Base-by-base conservation (phyloP, 2,888 invertebrate genomes). In the Chironomus riparius region DNA sequence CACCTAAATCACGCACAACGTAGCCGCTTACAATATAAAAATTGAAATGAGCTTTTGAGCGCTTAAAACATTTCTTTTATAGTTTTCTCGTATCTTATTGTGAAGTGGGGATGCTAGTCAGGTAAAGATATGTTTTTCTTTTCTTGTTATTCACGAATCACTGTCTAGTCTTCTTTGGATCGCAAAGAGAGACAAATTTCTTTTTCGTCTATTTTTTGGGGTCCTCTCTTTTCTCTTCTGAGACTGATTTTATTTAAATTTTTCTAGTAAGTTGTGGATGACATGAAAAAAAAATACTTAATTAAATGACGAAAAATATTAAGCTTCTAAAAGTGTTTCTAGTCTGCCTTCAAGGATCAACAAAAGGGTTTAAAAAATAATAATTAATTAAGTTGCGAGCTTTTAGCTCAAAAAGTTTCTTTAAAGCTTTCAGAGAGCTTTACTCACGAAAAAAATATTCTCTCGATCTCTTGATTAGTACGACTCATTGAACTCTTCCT, bases 61-160 rank as follows among this genome's bases (percentile, higher is more conserved):
- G 10, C 10, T 70, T 47, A 70, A 21, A 47, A 70, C 15, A 47
- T 70, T 70, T 70, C 70, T 70, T 70, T 70, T 70, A 70, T 70
- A 70, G 28, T 62, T 62, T 28, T 22, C 47, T 18, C 18, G 18
- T 3, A 47, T 13, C n/a, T 70, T 21, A 4, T 5, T n/a, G 3
- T 47, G 18, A 47, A 10, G 70, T 56, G 70, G 70, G 70, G 47
- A 47, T 47, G 47, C 12, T 21, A 1, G 56, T 56, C n/a, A 15
- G 18, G 4, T 56, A 18, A 56, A 70, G 38, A 70, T 70, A 48
- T 70, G 70, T 47, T 70, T 70, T 70, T 70, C 47, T 68, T 68
- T 68, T 69, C 68, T 28, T 70, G 2, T 15, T 69, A 38, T 62
- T 22, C 62, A 62, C 21, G 3, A 24, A 24, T 13, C 2, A 10